Evolutionary conservation across 1,140 invertebrate genomes (phyloP).

Genomic region (Bombus superbus): DNA sequence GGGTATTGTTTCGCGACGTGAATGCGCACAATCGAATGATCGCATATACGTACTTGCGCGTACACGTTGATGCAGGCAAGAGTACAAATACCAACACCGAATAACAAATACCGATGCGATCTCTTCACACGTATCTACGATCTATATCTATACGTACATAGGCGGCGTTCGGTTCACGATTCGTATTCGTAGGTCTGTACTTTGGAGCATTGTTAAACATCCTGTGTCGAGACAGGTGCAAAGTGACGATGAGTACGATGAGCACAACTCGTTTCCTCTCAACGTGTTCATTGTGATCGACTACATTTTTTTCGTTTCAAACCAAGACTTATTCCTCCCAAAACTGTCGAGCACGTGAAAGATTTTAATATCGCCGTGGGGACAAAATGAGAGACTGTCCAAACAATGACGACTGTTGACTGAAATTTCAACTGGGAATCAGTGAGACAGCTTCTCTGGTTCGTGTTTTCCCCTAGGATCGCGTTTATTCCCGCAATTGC

Average conservation of each 20-base stretch:
- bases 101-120: background rate
- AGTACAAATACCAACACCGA: background rate
- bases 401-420: conserved; percentile 18
- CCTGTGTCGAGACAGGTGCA: conserved; percentile 8
- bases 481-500: conserved; percentile 8
- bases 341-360: conserved; percentile 29
- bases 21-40: conserved; percentile 52
- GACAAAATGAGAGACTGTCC: background rate
- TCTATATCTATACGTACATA: too few species aligned
- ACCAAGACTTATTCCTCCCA: background rate
- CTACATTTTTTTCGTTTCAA: background rate
- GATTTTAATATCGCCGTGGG: conserved; percentile 42
- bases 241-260: background rate
- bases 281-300: background rate
- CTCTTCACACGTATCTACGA: background rate
- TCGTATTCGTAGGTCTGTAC: background rate
- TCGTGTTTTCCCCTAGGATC: background rate
- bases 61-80: background rate
- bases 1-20: conserved; percentile 61
- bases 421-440: background rate
- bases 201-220: conserved; percentile 17
- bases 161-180: background rate
- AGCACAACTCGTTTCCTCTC: background rate
- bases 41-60: background rate
- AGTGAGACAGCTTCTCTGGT: background rate